Evolutionary conservation across 2,888 invertebrate species (phyloP).

Genomic region (Orthosia incerta): DNA sequence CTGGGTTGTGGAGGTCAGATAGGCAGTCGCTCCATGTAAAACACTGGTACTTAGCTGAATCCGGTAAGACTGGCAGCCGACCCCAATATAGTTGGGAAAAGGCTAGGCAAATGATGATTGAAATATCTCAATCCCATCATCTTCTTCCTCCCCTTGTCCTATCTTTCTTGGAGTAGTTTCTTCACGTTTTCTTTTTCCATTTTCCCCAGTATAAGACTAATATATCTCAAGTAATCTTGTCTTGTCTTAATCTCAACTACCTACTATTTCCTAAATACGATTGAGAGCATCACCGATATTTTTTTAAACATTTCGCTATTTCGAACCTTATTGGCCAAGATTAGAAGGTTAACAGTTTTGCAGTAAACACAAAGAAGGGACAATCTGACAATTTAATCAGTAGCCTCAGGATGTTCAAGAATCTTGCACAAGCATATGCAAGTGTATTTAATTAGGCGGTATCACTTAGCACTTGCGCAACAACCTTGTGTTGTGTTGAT

Average conservation of each 20-base stretch:
- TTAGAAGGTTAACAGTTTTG: background rate
- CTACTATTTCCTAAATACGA: too few species aligned
- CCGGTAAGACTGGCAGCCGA: too few species aligned
- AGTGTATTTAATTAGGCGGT: constrained; percentile 42
- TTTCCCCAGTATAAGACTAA: background rate
- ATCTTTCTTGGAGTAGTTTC: background rate
- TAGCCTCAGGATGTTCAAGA: background rate
- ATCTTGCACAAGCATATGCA: constrained; percentile 26
- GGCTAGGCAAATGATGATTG: too few species aligned
- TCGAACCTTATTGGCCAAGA: background rate
- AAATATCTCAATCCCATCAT: background rate
- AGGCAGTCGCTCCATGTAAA: too few species aligned
- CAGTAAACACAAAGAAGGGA: background rate
- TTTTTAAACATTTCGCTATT: background rate
- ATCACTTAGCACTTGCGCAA: constrained; percentile 57
- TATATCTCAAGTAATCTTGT: too few species aligned
- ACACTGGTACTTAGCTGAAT: too few species aligned
- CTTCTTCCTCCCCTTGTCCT: background rate
- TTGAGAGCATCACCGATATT: too few species aligned
- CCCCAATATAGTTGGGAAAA: too few species aligned
- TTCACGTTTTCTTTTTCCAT: background rate
- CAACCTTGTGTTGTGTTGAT: constrained; percentile 59
- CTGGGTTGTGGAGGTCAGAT: too few species aligned
- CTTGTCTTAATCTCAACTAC: too few species aligned
- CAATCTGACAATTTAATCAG: background rate